Base-by-base conservation (phyloP, 2,888 invertebrate species). In the Chesias legatella region DNA sequence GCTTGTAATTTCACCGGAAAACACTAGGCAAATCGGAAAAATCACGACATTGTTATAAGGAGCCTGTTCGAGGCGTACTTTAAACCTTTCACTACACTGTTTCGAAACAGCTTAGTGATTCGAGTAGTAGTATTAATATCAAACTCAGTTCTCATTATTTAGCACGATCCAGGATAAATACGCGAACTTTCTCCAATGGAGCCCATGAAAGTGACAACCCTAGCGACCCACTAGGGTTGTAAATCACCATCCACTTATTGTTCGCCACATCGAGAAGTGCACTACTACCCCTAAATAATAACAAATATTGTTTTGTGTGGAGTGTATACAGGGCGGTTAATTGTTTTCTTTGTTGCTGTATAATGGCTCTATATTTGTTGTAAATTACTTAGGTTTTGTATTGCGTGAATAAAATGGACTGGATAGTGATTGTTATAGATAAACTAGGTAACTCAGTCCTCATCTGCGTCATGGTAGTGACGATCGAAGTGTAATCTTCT, bases 271-370 rank as follows among this genome's bases (percentile, higher is more conserved):
- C 67, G 73, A 71, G 67, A n/a, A n/a, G n/a, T n/a, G n/a, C 60
- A 58, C 47, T 17, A 52, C 60, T 66, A 51, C 60, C 54, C 60
- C 73, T 79, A 73, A 79, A 83, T 74, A 79, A 80, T 79, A 79
- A 79, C 79, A 76, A 79, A 81, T 79, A 78, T 79, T 73, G 74
- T 77, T 67, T 59, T 48, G 58, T 60, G 58, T 58, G 62, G 68
- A 68, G 63, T 65, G 58, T 63, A 53, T 71, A 67, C 67, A 63
- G 70, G 74, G 69, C 67, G 43, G 10, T 20, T 35, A 46, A 79
- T 79, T 71, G 69, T 56, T 60, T 62, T 63, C 61, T 69, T 77
- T 74, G 65, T 74, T 36, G 22, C 0, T 10, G 24, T 11, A 32
- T 34, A 39, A 43, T 28, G 32, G 21, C 23, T 27, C 21, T 34